Evolutionary conservation across 2,888 invertebrate species (phyloP).

Genomic region (Antitype chi): DNA sequence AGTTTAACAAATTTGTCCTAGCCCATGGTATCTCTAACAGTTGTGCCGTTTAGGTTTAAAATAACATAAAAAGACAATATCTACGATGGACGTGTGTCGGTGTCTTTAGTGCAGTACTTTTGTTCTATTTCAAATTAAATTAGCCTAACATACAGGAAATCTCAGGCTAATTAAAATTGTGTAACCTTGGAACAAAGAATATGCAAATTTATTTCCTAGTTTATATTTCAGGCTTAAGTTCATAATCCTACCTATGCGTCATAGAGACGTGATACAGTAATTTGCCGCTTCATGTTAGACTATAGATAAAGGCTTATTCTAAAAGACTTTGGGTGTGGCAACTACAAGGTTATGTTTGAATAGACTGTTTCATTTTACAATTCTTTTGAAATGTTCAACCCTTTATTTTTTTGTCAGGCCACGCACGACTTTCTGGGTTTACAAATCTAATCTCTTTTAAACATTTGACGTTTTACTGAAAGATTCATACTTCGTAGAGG

Average conservation of each 20-base stretch:
- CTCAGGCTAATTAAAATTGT: conserved; percentile 16
- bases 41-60: no score
- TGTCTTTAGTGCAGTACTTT: no score
- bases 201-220: conserved; percentile 35
- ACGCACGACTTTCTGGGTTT: neutral
- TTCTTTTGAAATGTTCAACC: neutral
- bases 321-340: neutral
- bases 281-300: conserved; percentile 6
- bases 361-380: neutral
- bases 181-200: conserved; percentile 35
- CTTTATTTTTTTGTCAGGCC: neutral
- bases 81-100: no score
- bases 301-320: conserved; percentile 31
- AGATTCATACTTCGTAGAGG: neutral
- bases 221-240: neutral
- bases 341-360: conserved; percentile 5
- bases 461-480: no score
- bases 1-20: no score
- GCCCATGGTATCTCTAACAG: no score
- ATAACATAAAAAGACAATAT: no score
- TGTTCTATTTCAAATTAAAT: conserved; percentile 21
- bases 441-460: neutral
- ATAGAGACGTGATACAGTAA: conserved; percentile 13
- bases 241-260: neutral
- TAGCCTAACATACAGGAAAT: conserved; percentile 9